These are phyloP conservation scores for Pteruthius melanotis DNA, from an alignment of 2,113 vertebrate genomes.

Conservation along the genomic window DNA sequence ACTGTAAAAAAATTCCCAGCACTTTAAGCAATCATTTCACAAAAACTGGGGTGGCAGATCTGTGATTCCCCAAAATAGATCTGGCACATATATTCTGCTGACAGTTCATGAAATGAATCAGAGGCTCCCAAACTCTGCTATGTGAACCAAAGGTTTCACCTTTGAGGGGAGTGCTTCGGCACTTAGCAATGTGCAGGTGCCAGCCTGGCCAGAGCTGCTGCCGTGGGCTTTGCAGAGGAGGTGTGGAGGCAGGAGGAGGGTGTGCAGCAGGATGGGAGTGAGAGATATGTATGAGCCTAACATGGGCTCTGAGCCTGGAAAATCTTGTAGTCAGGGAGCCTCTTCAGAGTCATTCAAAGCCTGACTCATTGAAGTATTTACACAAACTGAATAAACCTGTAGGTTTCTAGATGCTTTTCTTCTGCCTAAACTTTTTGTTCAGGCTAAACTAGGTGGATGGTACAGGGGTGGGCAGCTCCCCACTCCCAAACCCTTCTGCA, in stretches of 20 bases:
- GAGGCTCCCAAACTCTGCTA: not conserved
- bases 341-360: not conserved
- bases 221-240: rapidly evolving
- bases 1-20: not conserved
- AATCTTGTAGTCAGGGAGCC: not conserved
- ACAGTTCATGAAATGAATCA: not conserved
- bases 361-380: not conserved
- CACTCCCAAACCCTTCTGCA: not conserved
- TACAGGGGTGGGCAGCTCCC: not conserved
- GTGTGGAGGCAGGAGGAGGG: not conserved
- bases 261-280: not conserved
- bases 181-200: not conserved
- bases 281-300: rapidly evolving
- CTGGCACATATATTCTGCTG: not conserved
- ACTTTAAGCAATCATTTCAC: not conserved
- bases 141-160: not conserved
- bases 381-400: not conserved
- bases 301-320: not conserved
- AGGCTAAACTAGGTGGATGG: not conserved
- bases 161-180: not conserved
- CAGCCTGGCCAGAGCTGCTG: not conserved
- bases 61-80: not conserved
- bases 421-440: not conserved
- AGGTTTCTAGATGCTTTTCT: not conserved
- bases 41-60: not conserved